These are phyloP conservation scores for Drosophila paranaensis DNA, from an alignment of 2,888 invertebrate species.

Conservation along the genomic window DNA sequence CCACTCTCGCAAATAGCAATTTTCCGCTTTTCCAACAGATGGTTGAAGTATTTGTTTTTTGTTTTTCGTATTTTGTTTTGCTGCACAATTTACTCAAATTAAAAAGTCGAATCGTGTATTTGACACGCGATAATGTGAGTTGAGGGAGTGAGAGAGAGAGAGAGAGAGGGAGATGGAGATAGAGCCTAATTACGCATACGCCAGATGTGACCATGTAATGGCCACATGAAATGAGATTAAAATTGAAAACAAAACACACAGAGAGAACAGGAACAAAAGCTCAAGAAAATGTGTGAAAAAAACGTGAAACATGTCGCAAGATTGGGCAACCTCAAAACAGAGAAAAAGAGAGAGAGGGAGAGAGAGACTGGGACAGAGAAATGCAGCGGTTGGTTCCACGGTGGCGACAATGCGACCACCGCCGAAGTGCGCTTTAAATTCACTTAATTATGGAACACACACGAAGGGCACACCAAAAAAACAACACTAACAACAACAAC, in stretches of 20 bases:
- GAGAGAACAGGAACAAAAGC: slow-evolving; percentile 19
- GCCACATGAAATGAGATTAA: slow-evolving; percentile 39
- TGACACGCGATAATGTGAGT: slow-evolving; percentile 73
- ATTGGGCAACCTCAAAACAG: slow-evolving; percentile 4
- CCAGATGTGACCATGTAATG: slow-evolving; percentile 63
- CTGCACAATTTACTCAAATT: slow-evolving; percentile 71
- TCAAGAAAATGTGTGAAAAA: slow-evolving; percentile 69
- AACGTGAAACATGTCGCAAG: slow-evolving; percentile 63
- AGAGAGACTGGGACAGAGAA: neutral
- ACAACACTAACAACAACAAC: slow-evolving; percentile 7
- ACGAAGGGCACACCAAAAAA: slow-evolving; percentile 78
- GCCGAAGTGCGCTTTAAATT: slow-evolving; percentile 77
- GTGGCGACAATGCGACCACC: slow-evolving; percentile 68
- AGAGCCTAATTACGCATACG: slow-evolving; percentile 68
- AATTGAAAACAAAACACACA: slow-evolving; percentile 15
- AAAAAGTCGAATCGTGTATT: slow-evolving; percentile 69
- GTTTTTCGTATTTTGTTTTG: neutral
- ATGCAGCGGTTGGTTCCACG: slow-evolving; percentile 28
- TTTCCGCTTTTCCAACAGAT: slow-evolving; percentile 45
- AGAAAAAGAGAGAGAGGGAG: neutral
- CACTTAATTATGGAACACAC: slow-evolving; percentile 84
- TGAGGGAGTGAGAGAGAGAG: neutral
- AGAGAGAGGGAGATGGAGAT: too few relatives aligned
- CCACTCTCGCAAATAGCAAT: slow-evolving; percentile 48
- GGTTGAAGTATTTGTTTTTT: slow-evolving; percentile 16